phyloP scores from a whole-genome alignment of 2,113 vertebrate genomes.

The Coptodon rendalli region DNA sequence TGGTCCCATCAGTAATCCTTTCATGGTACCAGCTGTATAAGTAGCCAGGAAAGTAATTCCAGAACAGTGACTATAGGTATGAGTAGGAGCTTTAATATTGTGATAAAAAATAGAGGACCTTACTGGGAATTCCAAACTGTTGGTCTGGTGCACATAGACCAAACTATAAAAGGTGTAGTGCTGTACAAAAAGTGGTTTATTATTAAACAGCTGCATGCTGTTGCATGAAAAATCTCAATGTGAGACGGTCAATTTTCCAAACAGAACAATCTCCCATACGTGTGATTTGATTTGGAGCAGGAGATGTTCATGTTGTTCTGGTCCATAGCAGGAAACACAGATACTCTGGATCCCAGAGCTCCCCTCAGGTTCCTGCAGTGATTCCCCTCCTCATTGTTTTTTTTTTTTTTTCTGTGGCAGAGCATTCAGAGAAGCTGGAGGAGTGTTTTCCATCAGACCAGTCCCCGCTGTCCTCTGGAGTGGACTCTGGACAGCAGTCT shows the following conservation, averaged over 20 bases:
- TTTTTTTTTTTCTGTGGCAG: conserved; percentile 48
- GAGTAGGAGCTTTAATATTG: not conserved
- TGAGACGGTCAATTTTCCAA: not conserved
- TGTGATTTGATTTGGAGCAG: not conserved
- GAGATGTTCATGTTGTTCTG: not conserved
- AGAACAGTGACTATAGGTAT: not conserved
- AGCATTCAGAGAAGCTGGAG: conserved; percentile 72
- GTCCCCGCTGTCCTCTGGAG: conserved; percentile 81
- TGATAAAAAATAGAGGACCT: not conserved
- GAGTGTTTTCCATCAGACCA: conserved; percentile 77
- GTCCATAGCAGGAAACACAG: not conserved
- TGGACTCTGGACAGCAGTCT: conserved; percentile 82
- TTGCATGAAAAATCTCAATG: not conserved
- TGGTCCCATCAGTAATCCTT: not conserved
- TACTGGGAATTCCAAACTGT: not conserved
- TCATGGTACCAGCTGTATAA: not conserved
- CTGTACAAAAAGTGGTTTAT: rapidly evolving
- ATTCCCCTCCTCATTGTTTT: not conserved
- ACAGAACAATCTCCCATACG: not conserved
- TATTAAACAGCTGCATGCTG: not conserved
- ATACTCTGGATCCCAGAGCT: not conserved
- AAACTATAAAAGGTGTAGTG: not conserved
- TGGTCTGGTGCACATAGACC: rapidly evolving
- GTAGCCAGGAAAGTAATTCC: not conserved
- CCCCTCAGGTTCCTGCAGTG: not conserved